These are phyloP conservation scores for Dasyornis broadbenti DNA, from an alignment of 2,113 vertebrate species.

Conservation along the genomic window DNA sequence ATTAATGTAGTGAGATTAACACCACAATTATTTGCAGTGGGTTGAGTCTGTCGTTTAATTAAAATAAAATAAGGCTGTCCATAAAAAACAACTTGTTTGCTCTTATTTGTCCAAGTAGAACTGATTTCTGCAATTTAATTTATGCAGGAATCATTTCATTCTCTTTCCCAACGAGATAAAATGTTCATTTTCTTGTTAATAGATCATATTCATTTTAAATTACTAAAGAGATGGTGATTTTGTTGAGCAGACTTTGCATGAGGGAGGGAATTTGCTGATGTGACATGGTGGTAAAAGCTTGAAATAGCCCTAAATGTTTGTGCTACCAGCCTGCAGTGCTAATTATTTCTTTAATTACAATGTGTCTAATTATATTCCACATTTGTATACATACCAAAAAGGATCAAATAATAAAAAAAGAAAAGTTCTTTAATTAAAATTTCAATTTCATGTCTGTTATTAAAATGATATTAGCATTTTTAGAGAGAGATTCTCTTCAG, in stretches of 20 bases:
- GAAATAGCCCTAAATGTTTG: slow-evolving; percentile 42
- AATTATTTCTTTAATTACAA: slow-evolving; percentile 64
- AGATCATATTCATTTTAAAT: background rate
- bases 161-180: background rate
- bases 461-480: slow-evolving; percentile 44
- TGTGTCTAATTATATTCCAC: slow-evolving; percentile 36
- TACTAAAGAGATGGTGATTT: background rate
- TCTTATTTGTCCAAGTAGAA: background rate
- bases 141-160: slow-evolving; percentile 4
- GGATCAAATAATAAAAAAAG: background rate
- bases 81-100: slow-evolving; percentile 35
- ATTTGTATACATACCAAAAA: slow-evolving; percentile 2
- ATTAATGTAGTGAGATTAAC: slow-evolving; percentile 54
- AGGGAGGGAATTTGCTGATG: slow-evolving; percentile 38
- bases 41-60: slow-evolving; percentile 52
- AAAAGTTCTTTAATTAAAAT: slow-evolving; percentile 32
- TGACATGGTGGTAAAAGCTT: slow-evolving; percentile 22
- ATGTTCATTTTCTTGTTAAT: background rate
- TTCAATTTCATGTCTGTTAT: slow-evolving; percentile 20
- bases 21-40: slow-evolving; percentile 51
- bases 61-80: slow-evolving; percentile 46
- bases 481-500: background rate
- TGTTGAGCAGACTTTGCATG: background rate
- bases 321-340: background rate
- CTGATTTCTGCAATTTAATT: slow-evolving; percentile 9